Percentiles rank a stretch among this genome's conserved stretches.
Conservation (phyloP, 2,113 vertebrate species). For the Blennius ocellaris region DNA sequence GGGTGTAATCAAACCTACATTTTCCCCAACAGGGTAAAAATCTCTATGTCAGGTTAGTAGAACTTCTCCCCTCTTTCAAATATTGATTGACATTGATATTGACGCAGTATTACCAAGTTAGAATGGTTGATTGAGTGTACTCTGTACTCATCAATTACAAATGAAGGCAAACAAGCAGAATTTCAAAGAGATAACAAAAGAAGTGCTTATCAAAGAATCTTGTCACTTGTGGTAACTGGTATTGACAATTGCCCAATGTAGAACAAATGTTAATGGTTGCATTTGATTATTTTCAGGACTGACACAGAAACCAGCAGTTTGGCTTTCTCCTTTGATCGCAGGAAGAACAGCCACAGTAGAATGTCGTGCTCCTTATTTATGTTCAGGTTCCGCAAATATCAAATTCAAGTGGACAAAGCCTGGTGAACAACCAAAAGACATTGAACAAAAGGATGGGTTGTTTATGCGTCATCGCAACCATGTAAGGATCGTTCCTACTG, state of each 20-base stretch:
- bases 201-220: too few relatives aligned
- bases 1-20: slow-evolving; percentile 12
- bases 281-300: slow-evolving; percentile 20
- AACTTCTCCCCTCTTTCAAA: background rate
- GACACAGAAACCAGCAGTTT: background rate
- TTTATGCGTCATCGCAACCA: background rate
- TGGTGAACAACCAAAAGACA: background rate
- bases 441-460: too few relatives aligned
- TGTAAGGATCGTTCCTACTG: background rate
- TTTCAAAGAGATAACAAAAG: too few relatives aligned
- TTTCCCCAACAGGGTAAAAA: slow-evolving; percentile 5
- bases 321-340: background rate
- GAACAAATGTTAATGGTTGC: background rate
- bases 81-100: background rate
- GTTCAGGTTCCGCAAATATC: fast-evolving
- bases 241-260: background rate
- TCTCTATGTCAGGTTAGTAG: slow-evolving; percentile 39
- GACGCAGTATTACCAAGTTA: too few relatives aligned
- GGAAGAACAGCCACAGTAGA: fast-evolving
- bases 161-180: too few relatives aligned
- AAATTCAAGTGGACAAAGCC: slow-evolving; percentile 1
- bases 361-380: background rate
- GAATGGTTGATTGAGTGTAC: too few relatives aligned
- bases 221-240: background rate
- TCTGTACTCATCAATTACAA: too few relatives aligned